Evolutionary conservation across 2,113 vertebrate genomes (phyloP).

Genomic region (Glaucomys volans): DNA sequence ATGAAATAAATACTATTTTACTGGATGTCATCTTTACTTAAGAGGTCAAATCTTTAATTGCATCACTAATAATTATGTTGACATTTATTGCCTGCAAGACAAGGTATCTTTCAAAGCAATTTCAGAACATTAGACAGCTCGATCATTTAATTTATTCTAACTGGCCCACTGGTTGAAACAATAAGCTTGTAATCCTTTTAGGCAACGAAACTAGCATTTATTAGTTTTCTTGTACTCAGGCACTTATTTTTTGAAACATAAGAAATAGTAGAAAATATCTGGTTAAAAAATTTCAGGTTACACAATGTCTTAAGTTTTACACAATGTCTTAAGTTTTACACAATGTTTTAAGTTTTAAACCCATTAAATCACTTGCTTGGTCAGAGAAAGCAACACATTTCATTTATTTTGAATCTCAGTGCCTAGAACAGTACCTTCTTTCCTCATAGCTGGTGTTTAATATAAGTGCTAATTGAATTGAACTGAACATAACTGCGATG

Average conservation of each 20-base stretch:
- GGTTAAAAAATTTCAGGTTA: slow-evolving; percentile 21
- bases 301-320: background rate
- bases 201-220: slow-evolving; percentile 13
- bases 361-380: background rate
- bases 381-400: background rate
- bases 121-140: slow-evolving; percentile 82
- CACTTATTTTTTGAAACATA: slow-evolving; percentile 16
- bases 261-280: slow-evolving; percentile 21
- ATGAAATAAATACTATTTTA: slow-evolving; percentile 82
- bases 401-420: background rate
- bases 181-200: slow-evolving; percentile 68
- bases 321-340: background rate
- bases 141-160: slow-evolving; percentile 82
- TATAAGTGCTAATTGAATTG: background rate
- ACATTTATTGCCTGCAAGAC: slow-evolving; percentile 70
- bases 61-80: slow-evolving; percentile 84
- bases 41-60: slow-evolving; percentile 85
- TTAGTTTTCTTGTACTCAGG: slow-evolving; percentile 63
- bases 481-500: background rate
- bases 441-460: background rate
- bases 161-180: slow-evolving; percentile 73
- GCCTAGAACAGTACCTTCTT: background rate
- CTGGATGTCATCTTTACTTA: slow-evolving; percentile 74
- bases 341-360: background rate
- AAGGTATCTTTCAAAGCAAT: slow-evolving; percentile 79